Evolutionary conservation across 2,888 invertebrate genomes (phyloP), one percentile per base, ranked within the genome.

Genomic region (Lasioglossum marginatum): DNA sequence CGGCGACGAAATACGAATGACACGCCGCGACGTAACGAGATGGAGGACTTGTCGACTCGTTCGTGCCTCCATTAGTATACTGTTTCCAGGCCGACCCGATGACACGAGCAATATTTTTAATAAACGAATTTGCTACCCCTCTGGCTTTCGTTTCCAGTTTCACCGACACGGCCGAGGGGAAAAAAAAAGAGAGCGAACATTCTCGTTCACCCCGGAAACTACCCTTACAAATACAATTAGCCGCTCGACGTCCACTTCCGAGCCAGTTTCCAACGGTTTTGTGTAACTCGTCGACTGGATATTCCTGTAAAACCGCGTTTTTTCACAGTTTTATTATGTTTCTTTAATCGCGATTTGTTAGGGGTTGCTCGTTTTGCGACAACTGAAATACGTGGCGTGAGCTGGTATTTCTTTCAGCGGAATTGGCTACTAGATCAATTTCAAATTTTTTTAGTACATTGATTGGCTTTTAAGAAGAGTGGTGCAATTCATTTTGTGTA

Each of bases 1-100:
- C 19, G n/a, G n/a, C 66, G 66, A 45, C 52, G 48, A 83, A 60
- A 71, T 19, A 70, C 31, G 57, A 80, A 60, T 37, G 80, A 70
- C 71, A n/a, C 43, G 40, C 60, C 63, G 1, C 52, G 60, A 60
- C 60, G 74, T 71, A 75, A 82, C 74, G 40, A 71, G 82, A 74
- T 57, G 70, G 73, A 43, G 16, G 57, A 45, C 3, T 14, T 16
- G 31, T 43, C 27, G 27, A 6, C 27, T 4, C 10, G 45, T 72
- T 43, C 72, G 27, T 31, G 37, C 23, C 37, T 68, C 68, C 68
- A 37, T 68, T 37, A 37, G 68, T 68, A n/a, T 68, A 68, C 37
- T 23, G 68, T 68, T 68, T 68, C 37, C 19, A 34, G 19, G 8
- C 66, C 34, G 66, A 37, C 37, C 19, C 68, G 68, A 23, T 37